Base-by-base conservation (phyloP, 2,113 vertebrate genomes). In the Ceyx margarethae region DNA sequence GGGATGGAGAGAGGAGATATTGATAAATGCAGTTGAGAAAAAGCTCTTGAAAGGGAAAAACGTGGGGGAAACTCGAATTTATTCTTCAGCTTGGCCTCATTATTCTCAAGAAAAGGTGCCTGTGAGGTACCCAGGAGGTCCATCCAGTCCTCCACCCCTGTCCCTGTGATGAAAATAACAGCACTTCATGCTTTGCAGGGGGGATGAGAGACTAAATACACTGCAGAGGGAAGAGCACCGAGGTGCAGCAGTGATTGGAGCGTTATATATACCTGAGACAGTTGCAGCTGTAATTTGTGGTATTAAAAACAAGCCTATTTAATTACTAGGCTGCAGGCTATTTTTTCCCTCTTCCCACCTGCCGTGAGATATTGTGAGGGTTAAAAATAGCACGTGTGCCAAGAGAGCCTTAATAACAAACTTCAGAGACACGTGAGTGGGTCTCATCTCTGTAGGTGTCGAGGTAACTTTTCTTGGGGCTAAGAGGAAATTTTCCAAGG, bases 301-400 rank as follows among this genome's bases (percentile, higher is more conserved):
- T 11, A 10, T 91, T 93, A 50, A 90, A 92, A 66, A 5, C 77
- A 68, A 90, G 16, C 40, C 90, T 57, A 26, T 73, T 78, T 96
- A 94, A 96, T 95, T 95, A 78, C 43, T 65, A 81, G 85, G 80
- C 90, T 96, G 56, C 61, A 88, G 85, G 78, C 68, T 94, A 83
- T 81, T 95, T 95, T 51, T 89, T 93, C 60, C 87, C 80, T 64
- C 8, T 83, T 83, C 88, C 91, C 90, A 94, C 93, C 93, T 94
- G 85, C 90, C 0, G 19, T 51, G 91, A 93, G 87, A 88, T 90
- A 71, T 64, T 91, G 91, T 78, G 61, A 94, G 56, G 50, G 43
- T 56, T 9, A 83, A 92, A 95, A 90, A 93, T 94, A 96, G 80
- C 82, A 61, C 65, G 33, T 74, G 80, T 71, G 85, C 46, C 67